Conservation (phyloP, 2,113 vertebrate genomes). For the Formicarius rufipectus region DNA sequence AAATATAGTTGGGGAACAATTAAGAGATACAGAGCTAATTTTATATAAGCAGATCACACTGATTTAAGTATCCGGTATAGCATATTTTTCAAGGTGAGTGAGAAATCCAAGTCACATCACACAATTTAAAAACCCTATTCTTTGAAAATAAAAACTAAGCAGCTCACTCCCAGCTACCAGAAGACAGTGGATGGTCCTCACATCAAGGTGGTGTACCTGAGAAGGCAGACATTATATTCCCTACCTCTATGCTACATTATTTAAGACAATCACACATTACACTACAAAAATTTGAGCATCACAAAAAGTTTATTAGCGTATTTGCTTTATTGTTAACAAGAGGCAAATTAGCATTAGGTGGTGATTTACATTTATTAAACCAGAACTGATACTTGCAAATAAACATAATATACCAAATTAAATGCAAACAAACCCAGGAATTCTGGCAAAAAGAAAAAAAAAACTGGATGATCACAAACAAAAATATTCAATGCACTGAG, state of each 20-base stretch:
- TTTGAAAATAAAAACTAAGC: background rate
- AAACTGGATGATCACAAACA: background rate
- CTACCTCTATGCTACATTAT: background rate
- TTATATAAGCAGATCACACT: background rate
- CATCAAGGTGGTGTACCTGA: background rate
- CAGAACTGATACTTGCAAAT: background rate
- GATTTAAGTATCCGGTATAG: background rate
- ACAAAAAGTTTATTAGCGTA: background rate
- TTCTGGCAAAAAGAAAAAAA: background rate
- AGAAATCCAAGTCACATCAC: background rate
- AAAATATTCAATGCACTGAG: background rate
- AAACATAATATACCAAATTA: background rate
- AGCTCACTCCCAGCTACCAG: background rate
- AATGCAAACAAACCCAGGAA: background rate
- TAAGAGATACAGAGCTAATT: background rate
- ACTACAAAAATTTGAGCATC: background rate
- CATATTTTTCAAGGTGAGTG: background rate
- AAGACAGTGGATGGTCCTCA: background rate
- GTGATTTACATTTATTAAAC: conserved; percentile 29
- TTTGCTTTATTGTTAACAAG: conserved; percentile 52
- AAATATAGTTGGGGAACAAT: background rate
- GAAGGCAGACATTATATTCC: background rate
- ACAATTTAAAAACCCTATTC: background rate
- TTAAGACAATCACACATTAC: background rate
- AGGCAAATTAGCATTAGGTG: background rate